Conservation (phyloP, 2,888 invertebrate genomes). For the Amiota communis region DNA sequence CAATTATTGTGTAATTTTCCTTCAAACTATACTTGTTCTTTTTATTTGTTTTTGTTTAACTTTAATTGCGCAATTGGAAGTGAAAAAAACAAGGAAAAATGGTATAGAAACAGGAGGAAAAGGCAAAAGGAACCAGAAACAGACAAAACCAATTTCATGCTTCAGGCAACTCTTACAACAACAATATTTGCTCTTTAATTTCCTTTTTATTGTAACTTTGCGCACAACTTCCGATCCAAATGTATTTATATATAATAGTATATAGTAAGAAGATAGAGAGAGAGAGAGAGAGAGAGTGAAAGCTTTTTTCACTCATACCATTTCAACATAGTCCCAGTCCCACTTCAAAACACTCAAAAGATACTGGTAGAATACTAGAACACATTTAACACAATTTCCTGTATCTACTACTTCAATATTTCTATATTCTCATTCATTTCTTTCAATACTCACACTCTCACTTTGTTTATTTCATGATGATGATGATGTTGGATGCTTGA, state of each 20-base stretch:
- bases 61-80: no score
- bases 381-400: neutral
- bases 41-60: neutral
- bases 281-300: no score
- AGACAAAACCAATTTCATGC: conserved; percentile 32
- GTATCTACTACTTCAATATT: neutral
- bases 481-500: no score
- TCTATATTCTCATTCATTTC: no score
- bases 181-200: conserved; percentile 25
- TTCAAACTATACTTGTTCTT: neutral
- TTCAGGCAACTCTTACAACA: conserved; percentile 8
- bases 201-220: conserved; percentile 11
- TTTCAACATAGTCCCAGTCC: no score
- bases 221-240: conserved; percentile 25
- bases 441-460: no score
- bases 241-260: no score
- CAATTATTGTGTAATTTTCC: no score
- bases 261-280: no score
- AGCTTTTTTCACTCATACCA: no score
- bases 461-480: no score
- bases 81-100: neutral
- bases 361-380: neutral
- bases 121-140: neutral
- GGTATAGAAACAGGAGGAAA: neutral
- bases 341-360: no score